These are phyloP conservation scores for Etheostoma nigrum DNA, from an alignment of 2,797 vertebrate genomes.

Conservation along the genomic window DNA sequence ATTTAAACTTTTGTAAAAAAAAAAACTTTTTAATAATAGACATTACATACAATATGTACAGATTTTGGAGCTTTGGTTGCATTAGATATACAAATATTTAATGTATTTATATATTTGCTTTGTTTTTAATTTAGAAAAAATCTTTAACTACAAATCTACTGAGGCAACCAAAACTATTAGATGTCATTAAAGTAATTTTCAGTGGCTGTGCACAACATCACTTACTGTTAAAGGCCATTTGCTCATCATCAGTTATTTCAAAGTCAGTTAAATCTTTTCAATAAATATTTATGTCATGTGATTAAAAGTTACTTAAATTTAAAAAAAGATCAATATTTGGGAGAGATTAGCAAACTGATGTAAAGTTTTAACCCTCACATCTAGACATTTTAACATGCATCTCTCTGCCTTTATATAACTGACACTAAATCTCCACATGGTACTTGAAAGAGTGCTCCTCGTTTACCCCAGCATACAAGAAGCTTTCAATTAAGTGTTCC, in stretches of 20 bases:
- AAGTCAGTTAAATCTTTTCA: neutral
- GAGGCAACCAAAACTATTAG: neutral
- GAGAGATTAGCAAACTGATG: neutral
- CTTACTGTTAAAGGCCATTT: too few relatives aligned
- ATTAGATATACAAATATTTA: too few relatives aligned
- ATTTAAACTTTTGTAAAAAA: too few relatives aligned
- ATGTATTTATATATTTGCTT: too few relatives aligned
- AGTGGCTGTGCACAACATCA: neutral
- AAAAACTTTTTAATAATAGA: too few relatives aligned
- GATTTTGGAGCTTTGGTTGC: too few relatives aligned
- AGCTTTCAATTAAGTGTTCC: constrained; percentile 72
- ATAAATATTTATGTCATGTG: neutral
- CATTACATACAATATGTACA: too few relatives aligned
- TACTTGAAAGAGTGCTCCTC: constrained; percentile 48
- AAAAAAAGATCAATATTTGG: neutral
- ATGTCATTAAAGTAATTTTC: neutral
- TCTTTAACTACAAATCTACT: too few relatives aligned
- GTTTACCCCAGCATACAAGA: constrained; percentile 56
- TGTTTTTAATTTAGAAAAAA: too few relatives aligned
- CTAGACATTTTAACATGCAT: constrained; percentile 13
- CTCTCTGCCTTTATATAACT: constrained; percentile 8
- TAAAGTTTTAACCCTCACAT: neutral
- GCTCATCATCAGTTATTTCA: neutral
- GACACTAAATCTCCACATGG: constrained; percentile 34
- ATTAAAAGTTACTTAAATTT: neutral